Evolutionary conservation across 2,113 vertebrate species (phyloP), one percentile per base, ranked within the genome.

Genomic region (Colistium nudipinnis): DNA sequence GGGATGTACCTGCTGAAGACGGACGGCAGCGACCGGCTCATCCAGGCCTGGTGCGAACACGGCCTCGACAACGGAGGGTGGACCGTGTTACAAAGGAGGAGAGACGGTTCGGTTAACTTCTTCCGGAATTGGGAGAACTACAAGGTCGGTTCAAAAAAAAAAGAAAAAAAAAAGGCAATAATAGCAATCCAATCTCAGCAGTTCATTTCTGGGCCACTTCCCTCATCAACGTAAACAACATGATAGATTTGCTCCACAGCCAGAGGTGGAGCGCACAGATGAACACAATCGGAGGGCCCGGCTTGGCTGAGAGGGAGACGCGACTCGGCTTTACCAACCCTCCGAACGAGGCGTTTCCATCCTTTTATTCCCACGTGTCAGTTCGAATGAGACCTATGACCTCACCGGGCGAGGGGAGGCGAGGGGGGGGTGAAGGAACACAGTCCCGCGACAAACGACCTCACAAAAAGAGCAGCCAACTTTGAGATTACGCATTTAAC

Each of bases 61-160:
- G 92, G 93, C 83, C 78, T 99, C 81, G 97, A 99, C 70, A 96
- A 96, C 0, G 98, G 97, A 56, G 98, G 98, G 39, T 99, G 98
- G 98, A 97, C 98, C 0, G 96, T 98, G 17, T 95, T 99, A 84
- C 98, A 99, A 87, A 95, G 95, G 66, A 95, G 98, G 80, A 95
- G 73, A 86, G 98, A 99, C 9, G 98, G 98, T 72, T 95, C 98
- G 3, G 95, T 97, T 54, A 99, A 99, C 89, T 99, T 99, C 84
- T 99, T 99, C 88, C 94, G 97, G 61, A 99, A 99, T 31, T 99
- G 97, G 97, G 98, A 99, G 59, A 99, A 94, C 72, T 99, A 99
- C 69, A 99, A 99, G 93, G 98, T 96, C 93, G 85, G 62, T n/a
- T 76, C 11, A 41, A 4, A 9, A 10, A 60, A 44, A 49, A 64